Conservation (phyloP, 1,140 invertebrate genomes). For the Globodera rostochiensis region DNA sequence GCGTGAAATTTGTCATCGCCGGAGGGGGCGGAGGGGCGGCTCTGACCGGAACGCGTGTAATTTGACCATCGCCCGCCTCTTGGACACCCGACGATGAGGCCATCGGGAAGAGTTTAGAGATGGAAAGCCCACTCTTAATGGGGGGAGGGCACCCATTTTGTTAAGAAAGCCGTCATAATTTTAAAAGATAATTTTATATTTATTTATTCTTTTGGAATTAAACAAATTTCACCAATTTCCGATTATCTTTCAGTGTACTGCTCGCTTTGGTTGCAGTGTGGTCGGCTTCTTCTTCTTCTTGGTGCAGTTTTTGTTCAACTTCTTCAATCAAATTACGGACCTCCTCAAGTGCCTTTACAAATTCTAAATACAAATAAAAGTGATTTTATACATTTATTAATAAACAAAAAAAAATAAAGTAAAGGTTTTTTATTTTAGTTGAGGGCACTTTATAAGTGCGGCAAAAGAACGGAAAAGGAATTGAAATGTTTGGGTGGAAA, state of each 20-base stretch:
- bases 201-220: too few relatives aligned
- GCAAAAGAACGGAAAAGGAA: too few relatives aligned
- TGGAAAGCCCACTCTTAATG: not conserved
- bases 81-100: not conserved
- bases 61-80: not conserved
- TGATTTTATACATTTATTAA: conserved; percentile 2
- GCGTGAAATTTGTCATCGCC: not conserved
- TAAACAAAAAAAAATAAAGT: not conserved
- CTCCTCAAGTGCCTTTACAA: conserved; percentile 10
- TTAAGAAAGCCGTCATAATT: too few relatives aligned
- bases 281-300: not conserved
- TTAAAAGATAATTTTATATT: too few relatives aligned
- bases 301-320: conserved; percentile 8
- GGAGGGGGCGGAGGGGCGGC: not conserved
- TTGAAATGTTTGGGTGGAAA: too few relatives aligned
- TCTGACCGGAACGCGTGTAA: not conserved
- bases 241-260: not conserved
- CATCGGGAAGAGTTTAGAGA: not conserved
- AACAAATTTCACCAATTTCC: not conserved
- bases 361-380: conserved; percentile 12
- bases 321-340: conserved; percentile 14
- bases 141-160: too few relatives aligned
- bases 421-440: not conserved
- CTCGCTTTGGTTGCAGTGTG: not conserved
- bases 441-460: too few relatives aligned